phyloP scores from a whole-genome alignment of 1,140 invertebrate genomes.

The Conus betulinus region DNA sequence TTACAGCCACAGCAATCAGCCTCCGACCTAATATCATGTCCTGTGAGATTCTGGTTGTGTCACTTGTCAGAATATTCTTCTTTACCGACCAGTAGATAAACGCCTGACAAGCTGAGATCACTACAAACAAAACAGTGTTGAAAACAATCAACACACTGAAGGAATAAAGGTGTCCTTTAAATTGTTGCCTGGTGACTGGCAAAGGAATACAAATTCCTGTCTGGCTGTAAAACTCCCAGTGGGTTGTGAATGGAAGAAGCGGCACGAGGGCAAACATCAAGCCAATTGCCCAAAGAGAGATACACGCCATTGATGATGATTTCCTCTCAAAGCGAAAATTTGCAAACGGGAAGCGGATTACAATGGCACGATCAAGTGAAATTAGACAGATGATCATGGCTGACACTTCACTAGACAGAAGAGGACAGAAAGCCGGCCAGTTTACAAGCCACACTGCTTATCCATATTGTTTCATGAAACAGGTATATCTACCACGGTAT shows the following conservation, averaged over 20 bases:
- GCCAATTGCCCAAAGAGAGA: not conserved
- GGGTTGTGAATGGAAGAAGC: conserved; percentile 19
- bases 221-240: conserved; percentile 52
- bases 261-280: not conserved
- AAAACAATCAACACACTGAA: not conserved
- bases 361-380: conserved; percentile 44
- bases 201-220: conserved; percentile 55
- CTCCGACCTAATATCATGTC: conserved; percentile 82
- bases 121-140: not conserved
- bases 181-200: conserved; percentile 38
- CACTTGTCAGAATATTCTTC: not conserved
- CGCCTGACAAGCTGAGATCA: not conserved
- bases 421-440: not conserved
- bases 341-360: conserved; percentile 45
- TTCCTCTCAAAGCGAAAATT: conserved; percentile 28
- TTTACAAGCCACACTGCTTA: conserved; percentile 47
- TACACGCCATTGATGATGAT: not conserved
- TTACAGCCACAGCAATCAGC: conserved; percentile 51
- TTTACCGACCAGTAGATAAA: not conserved
- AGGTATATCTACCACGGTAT: conserved; percentile 62
- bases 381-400: not conserved
- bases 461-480: conserved; percentile 54
- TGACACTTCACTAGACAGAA: not conserved
- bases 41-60: conserved; percentile 25
- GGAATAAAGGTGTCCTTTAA: not conserved